Evolutionary conservation across 2,888 invertebrate species (phyloP), one percentile per base, ranked within the genome.

Genomic region (Eilema griseolum): DNA sequence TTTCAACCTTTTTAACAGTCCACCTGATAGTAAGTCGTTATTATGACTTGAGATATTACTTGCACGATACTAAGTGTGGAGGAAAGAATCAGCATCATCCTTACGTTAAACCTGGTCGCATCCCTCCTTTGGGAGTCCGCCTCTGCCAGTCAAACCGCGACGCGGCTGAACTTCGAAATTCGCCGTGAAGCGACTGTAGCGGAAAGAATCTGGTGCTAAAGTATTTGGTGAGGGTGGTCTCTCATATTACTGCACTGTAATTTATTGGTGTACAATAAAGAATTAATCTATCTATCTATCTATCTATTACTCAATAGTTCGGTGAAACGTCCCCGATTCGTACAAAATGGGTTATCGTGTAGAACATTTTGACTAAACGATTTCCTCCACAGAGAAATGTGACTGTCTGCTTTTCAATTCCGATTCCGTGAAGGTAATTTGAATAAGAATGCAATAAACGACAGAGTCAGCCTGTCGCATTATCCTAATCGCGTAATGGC

Each of bases 401-500:
- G 24, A 23, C 41, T 24, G 12, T 56, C 33, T 26, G 20, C 37
- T 63, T 62, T 46, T 60, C 64, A 61, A 56, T 68, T 57, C 56
- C 37, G 41, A 14, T 68, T 33, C 61, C 11, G 33, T 33, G 46
- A 66, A 59, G 23, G 33, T 33, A 63, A 67, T 66, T 72, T 62
- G 41, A 56, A 69, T 69, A 61, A 67, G 66, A 71, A 66, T 62
- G 56, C 56, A 41, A 41, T 70, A 69, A 69, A 69, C 24, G 65
- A 63, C n/a, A 61, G 46, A 66, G 41, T 67, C 41, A 68, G 41
- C 60, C 64, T 75, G 60, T 59, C 23, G 23, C 16, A 67, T 71
- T 65, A 75, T 72, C 67, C 61, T 74, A 72, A 78, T 78, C 64
- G 72, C 61, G 52, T 71, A 60, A 71, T 73, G 64, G 73, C 77